Conservation (phyloP, 2,888 invertebrate genomes). For the Mycalesis mineus region DNA sequence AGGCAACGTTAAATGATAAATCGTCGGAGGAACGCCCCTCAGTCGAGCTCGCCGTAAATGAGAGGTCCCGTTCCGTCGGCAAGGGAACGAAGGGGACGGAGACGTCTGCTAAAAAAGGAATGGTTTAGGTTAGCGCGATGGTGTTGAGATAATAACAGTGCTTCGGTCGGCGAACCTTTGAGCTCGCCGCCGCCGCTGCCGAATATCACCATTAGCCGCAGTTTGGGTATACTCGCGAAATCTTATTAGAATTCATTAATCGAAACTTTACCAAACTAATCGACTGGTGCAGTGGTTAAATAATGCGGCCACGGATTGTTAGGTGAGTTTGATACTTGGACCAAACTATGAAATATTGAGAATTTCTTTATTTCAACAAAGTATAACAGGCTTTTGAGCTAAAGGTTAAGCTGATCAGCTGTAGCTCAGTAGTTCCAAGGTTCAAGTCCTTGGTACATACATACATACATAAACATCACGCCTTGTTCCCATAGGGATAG, state of each 20-base stretch:
- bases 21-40: constrained; percentile 71
- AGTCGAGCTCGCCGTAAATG: constrained; percentile 67
- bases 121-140: constrained; percentile 69
- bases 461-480: too few relatives aligned
- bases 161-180: constrained; percentile 60
- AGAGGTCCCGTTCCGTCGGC: constrained; percentile 50
- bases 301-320: too few relatives aligned
- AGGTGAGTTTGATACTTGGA: too few relatives aligned
- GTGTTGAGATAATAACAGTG: constrained; percentile 79
- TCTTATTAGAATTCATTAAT: constrained; percentile 36
- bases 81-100: constrained; percentile 58
- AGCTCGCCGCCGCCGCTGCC: constrained; percentile 47
- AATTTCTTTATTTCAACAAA: too few relatives aligned
- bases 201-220: constrained; percentile 63
- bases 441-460: too few relatives aligned
- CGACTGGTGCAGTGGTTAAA: too few relatives aligned
- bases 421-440: too few relatives aligned
- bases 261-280: not conserved
- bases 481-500: too few relatives aligned
- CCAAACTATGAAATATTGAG: too few relatives aligned
- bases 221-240: constrained; percentile 62
- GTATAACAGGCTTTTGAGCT: too few relatives aligned
- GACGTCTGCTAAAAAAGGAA: constrained; percentile 71
- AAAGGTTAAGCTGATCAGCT: too few relatives aligned
- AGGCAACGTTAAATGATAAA: constrained; percentile 78